Evolutionary conservation across 2,888 invertebrate genomes (phyloP).

Genomic region (Sarcophaga caerulescens): DNA sequence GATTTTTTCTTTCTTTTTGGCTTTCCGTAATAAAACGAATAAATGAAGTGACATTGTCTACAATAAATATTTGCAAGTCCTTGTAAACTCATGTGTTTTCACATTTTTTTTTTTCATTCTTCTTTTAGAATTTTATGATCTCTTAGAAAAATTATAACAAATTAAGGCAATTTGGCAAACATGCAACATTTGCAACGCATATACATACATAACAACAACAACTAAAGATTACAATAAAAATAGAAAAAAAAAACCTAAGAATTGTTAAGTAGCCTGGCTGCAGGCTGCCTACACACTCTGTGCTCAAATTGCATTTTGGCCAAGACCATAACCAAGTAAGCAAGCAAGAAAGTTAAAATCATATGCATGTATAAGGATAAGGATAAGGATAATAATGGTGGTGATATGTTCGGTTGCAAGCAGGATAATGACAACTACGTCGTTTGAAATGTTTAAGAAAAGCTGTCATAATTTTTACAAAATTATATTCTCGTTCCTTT

Average conservation of each 20-base stretch:
- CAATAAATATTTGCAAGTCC: background rate
- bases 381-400: slow-evolving; percentile 1
- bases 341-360: slow-evolving; percentile 15
- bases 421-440: slow-evolving; percentile 25
- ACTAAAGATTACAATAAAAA: background rate
- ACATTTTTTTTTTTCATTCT: background rate
- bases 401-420: slow-evolving; percentile 38
- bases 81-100: background rate
- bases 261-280: slow-evolving; percentile 52
- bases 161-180: slow-evolving; percentile 64
- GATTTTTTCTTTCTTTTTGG: too few relatives aligned
- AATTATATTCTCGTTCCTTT: slow-evolving; percentile 63
- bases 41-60: background rate
- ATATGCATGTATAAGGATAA: slow-evolving; percentile 55
- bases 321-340: background rate
- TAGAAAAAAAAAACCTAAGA: background rate
- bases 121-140: background rate
- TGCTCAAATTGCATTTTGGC: slow-evolving; percentile 29
- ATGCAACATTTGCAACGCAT: slow-evolving; percentile 49
- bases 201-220: background rate
- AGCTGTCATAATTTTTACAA: slow-evolving; percentile 70
- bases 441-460: slow-evolving; percentile 46
- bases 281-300: slow-evolving; percentile 13
- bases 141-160: slow-evolving; percentile 47
- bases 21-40: background rate